Evolutionary conservation across 2,797 vertebrate genomes (phyloP), one percentile per base, ranked within the genome.

Genomic region (Pristis pectinata): DNA sequence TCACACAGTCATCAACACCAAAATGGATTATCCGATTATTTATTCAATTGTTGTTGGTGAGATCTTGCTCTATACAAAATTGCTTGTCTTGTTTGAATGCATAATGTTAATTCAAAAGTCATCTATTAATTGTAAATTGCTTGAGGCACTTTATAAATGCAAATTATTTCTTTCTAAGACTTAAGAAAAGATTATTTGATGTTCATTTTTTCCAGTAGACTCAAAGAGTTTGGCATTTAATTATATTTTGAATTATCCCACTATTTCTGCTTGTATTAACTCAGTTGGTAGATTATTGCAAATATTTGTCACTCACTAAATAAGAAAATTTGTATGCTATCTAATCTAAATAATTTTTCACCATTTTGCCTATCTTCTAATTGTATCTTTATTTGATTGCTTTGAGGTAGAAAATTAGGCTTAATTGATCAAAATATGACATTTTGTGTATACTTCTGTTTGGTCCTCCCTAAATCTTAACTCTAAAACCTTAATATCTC

Each of bases 191-290:
- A 80, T 80, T 41, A 80, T 80, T 80, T 80, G 37, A 80, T 41
- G 7, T 5, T 80, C 77, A 80, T 80, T 80, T 13, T n/a, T 17
- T 80, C 82, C 49, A 83, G 24, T 83, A 27, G 4, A 53, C 44
- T 53, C 9, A 49, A 44, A 85, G 6, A 85, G 0, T 80, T 80
- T 80, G 77, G 37, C 37, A 80, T 80, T 41, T 41, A 85, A 53
- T 85, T 85, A 85, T 85, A 85, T 53, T 85, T 85, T 85, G 82
- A 85, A 85, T 13, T 30, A 85, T 53, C 24, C 44, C 24, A 85
- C 49, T 85, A 85, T 53, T 30, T 27, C 49, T 53, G 8, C 24
- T 56, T 53, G 24, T 30, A 30, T 56, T 85, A 85, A 82, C 24
- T 53, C 53, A 30, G 44, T 27, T 53, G 49, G 22, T 56, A 30